Evolutionary conservation across 2,113 vertebrate species (phyloP).

Genomic region (Albula goreensis): DNA sequence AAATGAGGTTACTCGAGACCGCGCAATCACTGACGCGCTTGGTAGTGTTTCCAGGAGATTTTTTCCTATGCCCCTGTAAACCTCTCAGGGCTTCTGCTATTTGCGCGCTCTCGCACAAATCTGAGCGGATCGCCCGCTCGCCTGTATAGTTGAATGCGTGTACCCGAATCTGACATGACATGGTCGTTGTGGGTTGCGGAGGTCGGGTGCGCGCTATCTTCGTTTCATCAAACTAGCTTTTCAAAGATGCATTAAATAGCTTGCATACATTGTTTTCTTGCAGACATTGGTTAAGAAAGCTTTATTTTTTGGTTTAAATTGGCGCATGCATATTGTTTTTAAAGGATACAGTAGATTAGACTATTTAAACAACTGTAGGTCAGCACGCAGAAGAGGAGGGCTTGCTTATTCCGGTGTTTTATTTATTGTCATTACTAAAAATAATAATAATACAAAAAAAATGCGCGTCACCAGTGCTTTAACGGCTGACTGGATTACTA

Average conservation of each 20-base stretch:
- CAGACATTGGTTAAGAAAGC: too few relatives aligned
- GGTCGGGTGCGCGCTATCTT: constrained; percentile 37
- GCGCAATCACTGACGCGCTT: constrained; percentile 9
- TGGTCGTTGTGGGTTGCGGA: constrained; percentile 10
- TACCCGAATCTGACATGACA: constrained; percentile 9
- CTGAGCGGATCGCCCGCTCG: constrained; percentile 32
- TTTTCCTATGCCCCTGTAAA: constrained; percentile 13
- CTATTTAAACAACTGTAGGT: too few relatives aligned
- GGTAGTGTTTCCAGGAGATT: constrained; percentile 36
- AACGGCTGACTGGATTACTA: too few relatives aligned
- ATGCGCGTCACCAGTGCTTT: too few relatives aligned
- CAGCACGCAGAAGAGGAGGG: too few relatives aligned
- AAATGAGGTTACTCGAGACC: background rate
- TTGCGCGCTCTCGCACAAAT: constrained; percentile 37
- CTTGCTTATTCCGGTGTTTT: too few relatives aligned
- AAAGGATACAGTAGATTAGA: too few relatives aligned
- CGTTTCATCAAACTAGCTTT: constrained; percentile 26
- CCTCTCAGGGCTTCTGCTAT: constrained; percentile 23
- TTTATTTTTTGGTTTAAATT: too few relatives aligned
- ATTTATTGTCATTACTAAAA: too few relatives aligned
- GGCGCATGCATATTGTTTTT: too few relatives aligned
- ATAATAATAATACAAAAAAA: too few relatives aligned
- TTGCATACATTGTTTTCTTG: too few relatives aligned
- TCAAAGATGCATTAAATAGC: constrained; percentile 13
- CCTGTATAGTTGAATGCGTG: constrained; percentile 33